Percentiles rank a stretch among this genome's conserved stretches.
Evolutionary conservation across 1,140 invertebrate species (phyloP).

Genomic region (Myzus persicae): DNA sequence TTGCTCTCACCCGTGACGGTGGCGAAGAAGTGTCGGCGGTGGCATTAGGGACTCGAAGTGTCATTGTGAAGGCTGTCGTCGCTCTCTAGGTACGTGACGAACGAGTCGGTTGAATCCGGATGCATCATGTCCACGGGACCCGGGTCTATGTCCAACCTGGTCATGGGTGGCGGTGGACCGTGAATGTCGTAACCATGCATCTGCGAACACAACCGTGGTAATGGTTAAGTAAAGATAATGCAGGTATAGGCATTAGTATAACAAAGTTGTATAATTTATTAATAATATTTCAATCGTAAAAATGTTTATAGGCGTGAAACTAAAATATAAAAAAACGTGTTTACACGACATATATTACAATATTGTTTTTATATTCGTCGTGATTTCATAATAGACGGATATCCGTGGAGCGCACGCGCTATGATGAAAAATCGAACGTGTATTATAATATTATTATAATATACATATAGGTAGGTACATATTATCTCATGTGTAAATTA

Average conservation of each 20-base stretch:
- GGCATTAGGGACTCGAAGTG: conserved; percentile 69
- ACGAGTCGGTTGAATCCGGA: conserved; percentile 85
- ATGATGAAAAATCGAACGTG: neutral
- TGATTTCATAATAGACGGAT: neutral
- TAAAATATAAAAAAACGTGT: neutral
- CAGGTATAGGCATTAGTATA: neutral
- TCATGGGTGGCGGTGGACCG: conserved; percentile 63
- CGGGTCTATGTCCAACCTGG: conserved; percentile 61
- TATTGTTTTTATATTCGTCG: neutral
- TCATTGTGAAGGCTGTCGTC: conserved; percentile 78
- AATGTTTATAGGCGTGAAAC: neutral
- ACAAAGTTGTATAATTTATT: neutral
- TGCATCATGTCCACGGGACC: conserved; percentile 75
- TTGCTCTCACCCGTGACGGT: conserved; percentile 11
- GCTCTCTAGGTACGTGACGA: conserved; percentile 88
- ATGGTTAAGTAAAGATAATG: neutral
- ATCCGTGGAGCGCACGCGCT: neutral
- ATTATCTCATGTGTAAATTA: neutral
- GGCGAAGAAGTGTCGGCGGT: neutral
- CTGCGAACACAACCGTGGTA: conserved; percentile 67
- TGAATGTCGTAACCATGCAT: conserved; percentile 88
- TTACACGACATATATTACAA: neutral
- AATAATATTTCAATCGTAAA: neutral
- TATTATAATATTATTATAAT: neutral
- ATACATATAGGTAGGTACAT: neutral